Evolutionary conservation across 2,113 vertebrate species (phyloP), one percentile per base, ranked within the genome.

Genomic region (Zingel zingel): DNA sequence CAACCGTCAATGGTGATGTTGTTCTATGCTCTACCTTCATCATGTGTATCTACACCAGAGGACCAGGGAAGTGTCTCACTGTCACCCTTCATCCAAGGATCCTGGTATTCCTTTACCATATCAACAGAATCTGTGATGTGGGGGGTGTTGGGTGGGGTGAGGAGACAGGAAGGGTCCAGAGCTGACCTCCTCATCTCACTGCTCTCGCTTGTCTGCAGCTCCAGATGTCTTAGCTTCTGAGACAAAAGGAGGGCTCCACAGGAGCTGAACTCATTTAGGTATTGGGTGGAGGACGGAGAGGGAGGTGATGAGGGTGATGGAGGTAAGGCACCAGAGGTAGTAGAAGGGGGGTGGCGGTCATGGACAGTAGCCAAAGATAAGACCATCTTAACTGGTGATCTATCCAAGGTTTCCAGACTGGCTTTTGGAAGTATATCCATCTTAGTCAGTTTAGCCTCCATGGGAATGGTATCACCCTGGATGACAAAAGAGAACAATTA

Each of bases 91-190:
- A 65, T 56, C 76, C 47, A 39, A 23, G 67, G 70, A 21, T 87
- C 81, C 21, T 82, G 68, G n/a, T 27, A 11, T 12, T 79, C 64
- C 12, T 64, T 83, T 53, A 89, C 58, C 3, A 62, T 21, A 36
- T 91, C 77, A 1, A 45, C 43, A 27, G 63, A 72, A 51, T 94
- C 92, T 21, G 68, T 50, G 45, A 68, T 69, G 50, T 86, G 92
- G 8, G 94, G 94, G 1, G 91, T 94, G 86, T 94, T 93, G 14
- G 95, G 94, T 3, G 94, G 93, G 6, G 94, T 95, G 57, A 95
- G 89, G 39, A 95, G 93, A 70, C 93, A 93, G 4, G 86, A 90
- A 0, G 91, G 74, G 61, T 95, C 94, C 71, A 88, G 74, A 6
- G 74, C 64, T 0, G 91, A 79, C 61, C 70, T 77, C 45, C 85